A percentile compares a stretch with the other conserved stretches of the same genome.
Evolutionary conservation across 1,140 invertebrate genomes (phyloP).

Genomic region (Popillia japonica): DNA sequence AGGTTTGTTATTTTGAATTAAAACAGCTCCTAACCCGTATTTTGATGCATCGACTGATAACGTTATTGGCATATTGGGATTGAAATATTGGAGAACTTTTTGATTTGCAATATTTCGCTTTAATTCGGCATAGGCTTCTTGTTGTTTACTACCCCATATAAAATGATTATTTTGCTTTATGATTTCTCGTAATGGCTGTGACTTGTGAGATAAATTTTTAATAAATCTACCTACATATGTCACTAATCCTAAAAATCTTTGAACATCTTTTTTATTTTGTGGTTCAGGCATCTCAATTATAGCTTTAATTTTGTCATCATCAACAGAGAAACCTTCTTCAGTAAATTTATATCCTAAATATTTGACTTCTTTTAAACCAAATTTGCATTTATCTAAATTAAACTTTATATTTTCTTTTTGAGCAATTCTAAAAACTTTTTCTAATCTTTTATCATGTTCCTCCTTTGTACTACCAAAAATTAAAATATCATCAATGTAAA

Average conservation of each 20-base stretch:
- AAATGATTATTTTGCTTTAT: background rate
- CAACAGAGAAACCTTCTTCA: too few species aligned
- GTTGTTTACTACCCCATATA: background rate
- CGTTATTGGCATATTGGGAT: background rate
- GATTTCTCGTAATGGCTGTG: background rate
- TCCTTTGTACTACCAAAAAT: slow-evolving; percentile 50
- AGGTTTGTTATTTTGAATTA: slow-evolving; percentile 56
- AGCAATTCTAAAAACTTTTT: slow-evolving; percentile 49
- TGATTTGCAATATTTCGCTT: background rate
- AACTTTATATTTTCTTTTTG: slow-evolving; percentile 39
- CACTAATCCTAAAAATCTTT: too few species aligned
- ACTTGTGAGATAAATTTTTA: background rate
- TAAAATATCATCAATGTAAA: slow-evolving; percentile 52
- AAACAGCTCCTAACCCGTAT: slow-evolving; percentile 55
- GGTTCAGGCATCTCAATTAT: too few species aligned
- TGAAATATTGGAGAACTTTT: background rate
- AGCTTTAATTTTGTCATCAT: too few species aligned
- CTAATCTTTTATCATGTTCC: slow-evolving; percentile 47
- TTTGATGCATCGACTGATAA: slow-evolving; percentile 53
- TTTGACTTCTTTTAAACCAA: too few species aligned
- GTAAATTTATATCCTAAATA: too few species aligned
- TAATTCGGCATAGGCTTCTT: background rate
- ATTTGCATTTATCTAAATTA: background rate
- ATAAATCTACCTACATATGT: background rate
- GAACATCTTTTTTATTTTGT: too few species aligned